Percentiles rank a stretch among this genome's conserved stretches.
phyloP scores from a whole-genome alignment of 2,113 vertebrate genomes.

The Regulus satrapa region DNA sequence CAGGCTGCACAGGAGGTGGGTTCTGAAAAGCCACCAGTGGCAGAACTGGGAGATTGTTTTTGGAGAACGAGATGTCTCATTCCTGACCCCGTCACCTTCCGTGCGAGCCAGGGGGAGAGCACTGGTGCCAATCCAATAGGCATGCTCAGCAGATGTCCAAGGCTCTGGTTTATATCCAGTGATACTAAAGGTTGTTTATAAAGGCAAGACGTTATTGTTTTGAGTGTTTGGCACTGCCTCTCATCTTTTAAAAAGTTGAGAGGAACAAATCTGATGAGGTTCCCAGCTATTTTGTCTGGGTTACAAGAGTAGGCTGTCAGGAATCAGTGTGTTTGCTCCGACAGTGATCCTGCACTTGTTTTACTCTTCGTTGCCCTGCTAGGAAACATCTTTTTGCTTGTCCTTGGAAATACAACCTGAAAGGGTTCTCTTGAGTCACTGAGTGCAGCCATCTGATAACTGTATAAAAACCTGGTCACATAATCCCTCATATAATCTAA shows the following conservation, averaged over 20 bases:
- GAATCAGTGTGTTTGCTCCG: not conserved
- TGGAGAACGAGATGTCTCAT: slow-evolving; percentile 42
- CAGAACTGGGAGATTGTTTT: slow-evolving; percentile 35
- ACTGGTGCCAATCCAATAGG: slow-evolving; percentile 32
- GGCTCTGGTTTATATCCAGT: slow-evolving; percentile 60
- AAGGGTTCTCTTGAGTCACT: not conserved
- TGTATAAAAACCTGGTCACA: not conserved
- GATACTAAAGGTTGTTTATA: slow-evolving; percentile 61
- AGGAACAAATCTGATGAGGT: slow-evolving; percentile 53
- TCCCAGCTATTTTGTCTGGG: slow-evolving; percentile 38
- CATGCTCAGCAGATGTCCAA: slow-evolving; percentile 53
- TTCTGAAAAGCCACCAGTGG: slow-evolving; percentile 4
- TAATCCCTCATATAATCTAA: not conserved
- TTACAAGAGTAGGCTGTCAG: not conserved
- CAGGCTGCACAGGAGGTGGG: not conserved
- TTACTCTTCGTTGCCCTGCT: not conserved
- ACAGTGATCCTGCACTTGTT: not conserved
- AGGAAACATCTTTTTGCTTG: not conserved
- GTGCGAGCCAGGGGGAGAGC: slow-evolving; percentile 5
- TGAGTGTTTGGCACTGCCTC: slow-evolving; percentile 53
- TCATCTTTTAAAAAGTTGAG: slow-evolving; percentile 29
- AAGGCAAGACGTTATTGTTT: slow-evolving; percentile 61
- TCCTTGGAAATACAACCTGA: not conserved
- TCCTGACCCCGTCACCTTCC: slow-evolving; percentile 30
- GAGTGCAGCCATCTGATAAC: not conserved